Evolutionary conservation across 2,113 vertebrate species (phyloP), one percentile per base, ranked within the genome.

Genomic region (Gadus chalcogrammus): DNA sequence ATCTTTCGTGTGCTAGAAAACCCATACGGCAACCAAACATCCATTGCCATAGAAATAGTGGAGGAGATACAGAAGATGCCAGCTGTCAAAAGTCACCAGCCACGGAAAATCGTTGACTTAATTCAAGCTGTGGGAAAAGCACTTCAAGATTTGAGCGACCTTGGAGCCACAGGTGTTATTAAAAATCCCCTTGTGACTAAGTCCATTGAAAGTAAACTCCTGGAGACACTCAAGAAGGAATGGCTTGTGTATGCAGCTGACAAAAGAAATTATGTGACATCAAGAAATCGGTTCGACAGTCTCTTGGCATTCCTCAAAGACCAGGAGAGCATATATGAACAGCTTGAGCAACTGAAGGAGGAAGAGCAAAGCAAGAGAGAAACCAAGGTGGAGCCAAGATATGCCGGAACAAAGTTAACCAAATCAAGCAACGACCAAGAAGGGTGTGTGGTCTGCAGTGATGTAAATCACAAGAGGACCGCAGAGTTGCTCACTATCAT

Each of bases 21-120:
- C 3, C 18, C 56, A 0, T 73, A 56, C 38, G 67, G 60, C 1
- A 74, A 68, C 1, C 17, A 52, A 35, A 53, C 17, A 7, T 1
- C 76, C 1, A 78, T 78, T 35, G 67, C 76, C 15, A 24, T 78
- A 7, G 73, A 82, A 61, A 78, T 75, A 17, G 59, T 78, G 1
- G 70, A 82, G 15, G 73, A 82, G 3, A 3, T 78, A 0, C 38
- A 75, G 35, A 69, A 6, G 11, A 68, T 69, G 0, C 63, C 75
- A n/a, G 15, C 62, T 28, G 63, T 78, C 5, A 73, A 18, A 60
- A 15, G 9, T 27, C 27, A 74, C 5, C 75, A 75, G 6, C 53
- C 72, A 60, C 1, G 9, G 7, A 70, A 65, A 62, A 73, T 67
- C 28, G 68, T 76, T 9, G 31, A 71, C 1, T 15, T 70, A 7